Percentiles rank a stretch among this genome's conserved stretches.
phyloP scores from a whole-genome alignment of 2,888 invertebrate species.

The Alsophila aescularia region DNA sequence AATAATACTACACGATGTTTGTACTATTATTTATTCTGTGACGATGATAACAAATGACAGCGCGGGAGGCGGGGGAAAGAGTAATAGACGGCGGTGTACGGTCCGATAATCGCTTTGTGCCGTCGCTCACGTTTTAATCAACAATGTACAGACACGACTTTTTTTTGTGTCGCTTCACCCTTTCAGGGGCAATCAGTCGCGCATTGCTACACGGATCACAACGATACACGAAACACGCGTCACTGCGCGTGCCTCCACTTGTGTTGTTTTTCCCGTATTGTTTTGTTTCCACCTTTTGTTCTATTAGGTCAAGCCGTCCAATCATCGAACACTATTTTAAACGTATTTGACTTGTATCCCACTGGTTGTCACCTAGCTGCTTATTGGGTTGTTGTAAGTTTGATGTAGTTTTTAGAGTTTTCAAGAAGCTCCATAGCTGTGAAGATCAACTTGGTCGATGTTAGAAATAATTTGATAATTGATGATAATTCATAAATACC shows the following conservation, averaged over 20 bases:
- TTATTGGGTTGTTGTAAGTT: too few species aligned
- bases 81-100: slow-evolving; percentile 64
- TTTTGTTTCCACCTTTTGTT: slow-evolving; percentile 28
- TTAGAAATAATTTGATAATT: too few species aligned
- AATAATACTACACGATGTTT: too few species aligned
- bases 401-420: too few species aligned
- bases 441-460: too few species aligned
- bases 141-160: slow-evolving; percentile 57
- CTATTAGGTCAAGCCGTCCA: too few species aligned
- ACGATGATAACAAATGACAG: background rate
- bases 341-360: too few species aligned
- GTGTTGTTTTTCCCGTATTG: slow-evolving; percentile 46
- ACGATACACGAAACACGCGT: too few species aligned
- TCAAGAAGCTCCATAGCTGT: too few species aligned
- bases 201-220: slow-evolving; percentile 66
- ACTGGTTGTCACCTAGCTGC: too few species aligned
- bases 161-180: slow-evolving; percentile 69
- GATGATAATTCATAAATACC: background rate
- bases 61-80: slow-evolving; percentile 12
- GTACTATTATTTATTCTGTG: too few species aligned
- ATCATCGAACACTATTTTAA: too few species aligned
- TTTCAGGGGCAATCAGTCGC: slow-evolving; percentile 75
- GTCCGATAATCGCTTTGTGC: slow-evolving; percentile 79
- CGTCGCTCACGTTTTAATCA: slow-evolving; percentile 73
- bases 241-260: slow-evolving; percentile 51